Evolutionary conservation across 1,140 invertebrate species (phyloP).

Genomic region (Cataglyphis hispanica): DNA sequence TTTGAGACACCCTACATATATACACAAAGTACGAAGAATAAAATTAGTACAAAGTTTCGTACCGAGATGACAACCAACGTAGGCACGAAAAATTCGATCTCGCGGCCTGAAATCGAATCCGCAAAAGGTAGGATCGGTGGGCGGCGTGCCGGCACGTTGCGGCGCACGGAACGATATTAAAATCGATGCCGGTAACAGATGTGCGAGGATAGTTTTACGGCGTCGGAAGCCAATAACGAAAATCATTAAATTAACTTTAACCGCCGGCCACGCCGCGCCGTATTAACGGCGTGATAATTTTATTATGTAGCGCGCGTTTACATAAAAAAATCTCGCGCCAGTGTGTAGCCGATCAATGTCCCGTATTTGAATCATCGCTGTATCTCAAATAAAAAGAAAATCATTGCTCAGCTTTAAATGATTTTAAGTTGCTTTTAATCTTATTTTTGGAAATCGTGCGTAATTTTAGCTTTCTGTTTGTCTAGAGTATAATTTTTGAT

Average conservation of each 20-base stretch:
- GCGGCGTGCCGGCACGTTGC: constrained; percentile 21
- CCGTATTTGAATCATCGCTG: background rate
- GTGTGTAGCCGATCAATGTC: background rate
- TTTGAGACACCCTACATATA: too few relatives aligned
- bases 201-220: constrained; percentile 83
- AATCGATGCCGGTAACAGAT: constrained; percentile 85
- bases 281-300: constrained; percentile 84
- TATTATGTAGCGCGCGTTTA: constrained; percentile 79
- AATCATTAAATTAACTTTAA: constrained; percentile 84
- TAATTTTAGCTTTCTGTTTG: background rate
- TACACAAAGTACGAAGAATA: background rate
- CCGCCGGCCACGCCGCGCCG: constrained; percentile 69
- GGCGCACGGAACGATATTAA: constrained; percentile 81
- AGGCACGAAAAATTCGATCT: constrained; percentile 42
- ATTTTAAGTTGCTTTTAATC: too few relatives aligned
- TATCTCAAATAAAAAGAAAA: background rate
- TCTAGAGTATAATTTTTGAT: background rate
- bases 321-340: constrained; percentile 66
- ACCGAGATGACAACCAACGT: constrained; percentile 2
- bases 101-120: constrained; percentile 31
- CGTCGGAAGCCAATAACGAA: constrained; percentile 82
- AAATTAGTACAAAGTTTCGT: constrained; percentile 16
- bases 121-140: constrained; percentile 40
- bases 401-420: background rate
- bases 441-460: too few relatives aligned